Conservation (phyloP, 2,113 vertebrate species). For the Lepus americanus region DNA sequence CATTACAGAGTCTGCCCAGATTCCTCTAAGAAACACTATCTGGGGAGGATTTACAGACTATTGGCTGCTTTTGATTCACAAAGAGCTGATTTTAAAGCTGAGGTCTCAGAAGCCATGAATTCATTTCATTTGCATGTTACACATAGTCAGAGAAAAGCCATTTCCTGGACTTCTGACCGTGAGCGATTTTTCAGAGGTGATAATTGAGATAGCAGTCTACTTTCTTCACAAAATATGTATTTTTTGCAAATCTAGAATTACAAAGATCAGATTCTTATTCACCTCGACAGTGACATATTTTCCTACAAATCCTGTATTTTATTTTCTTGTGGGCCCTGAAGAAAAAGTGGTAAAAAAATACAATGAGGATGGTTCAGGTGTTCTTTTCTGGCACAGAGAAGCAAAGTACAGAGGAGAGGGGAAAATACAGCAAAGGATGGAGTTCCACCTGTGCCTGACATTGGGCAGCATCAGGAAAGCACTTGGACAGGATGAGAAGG, state of each 20-base stretch:
- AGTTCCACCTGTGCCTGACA: not conserved
- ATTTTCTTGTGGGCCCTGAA: conserved; percentile 9
- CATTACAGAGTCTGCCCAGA: conserved; percentile 68
- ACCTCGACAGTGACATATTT: conserved; percentile 1
- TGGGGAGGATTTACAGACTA: conserved; percentile 74
- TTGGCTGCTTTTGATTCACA: conserved; percentile 70
- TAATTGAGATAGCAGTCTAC: conserved; percentile 11
- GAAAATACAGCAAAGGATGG: not conserved
- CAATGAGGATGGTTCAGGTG: not conserved
- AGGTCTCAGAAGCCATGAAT: conserved; percentile 42
- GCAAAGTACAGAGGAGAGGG: not conserved
- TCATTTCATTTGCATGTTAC: conserved; percentile 60
- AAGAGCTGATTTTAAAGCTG: conserved; percentile 66
- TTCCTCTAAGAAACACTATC: conserved; percentile 59
- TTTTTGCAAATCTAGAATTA: conserved; percentile 47
- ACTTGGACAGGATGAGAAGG: not conserved
- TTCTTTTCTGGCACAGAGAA: not conserved
- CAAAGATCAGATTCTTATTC: conserved; percentile 1
- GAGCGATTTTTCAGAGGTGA: conserved; percentile 54
- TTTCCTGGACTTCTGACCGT: conserved; percentile 25
- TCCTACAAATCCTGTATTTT: conserved; percentile 26
- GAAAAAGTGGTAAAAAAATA: not conserved
- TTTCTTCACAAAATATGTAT: conserved; percentile 30
- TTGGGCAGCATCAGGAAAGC: not conserved
- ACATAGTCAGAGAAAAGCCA: conserved; percentile 36